Percentiles rank a stretch among this genome's conserved stretches.
These are phyloP conservation scores for human (Homo sapiens) DNA, from an alignment of 2,113 vertebrate genomes.

Conservation along the genomic window DNA sequence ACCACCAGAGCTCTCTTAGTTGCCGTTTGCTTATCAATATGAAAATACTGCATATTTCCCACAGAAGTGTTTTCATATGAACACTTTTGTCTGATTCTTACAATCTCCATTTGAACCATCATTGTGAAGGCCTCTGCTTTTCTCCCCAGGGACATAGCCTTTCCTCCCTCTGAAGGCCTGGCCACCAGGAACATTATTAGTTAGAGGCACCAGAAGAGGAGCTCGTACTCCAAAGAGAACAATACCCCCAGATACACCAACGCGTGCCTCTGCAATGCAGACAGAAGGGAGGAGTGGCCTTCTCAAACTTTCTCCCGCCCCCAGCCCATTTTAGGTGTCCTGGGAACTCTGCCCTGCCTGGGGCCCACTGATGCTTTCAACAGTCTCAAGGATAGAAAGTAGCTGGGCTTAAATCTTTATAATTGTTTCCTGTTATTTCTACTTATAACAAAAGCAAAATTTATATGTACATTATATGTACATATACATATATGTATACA, in stretches of 20 bases:
- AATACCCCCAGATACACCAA: background rate
- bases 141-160: background rate
- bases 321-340: fast-evolving
- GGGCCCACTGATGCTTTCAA: too few species aligned
- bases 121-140: background rate
- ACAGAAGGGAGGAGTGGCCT: background rate
- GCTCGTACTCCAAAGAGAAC: background rate
- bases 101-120: fast-evolving
- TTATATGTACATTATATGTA: too few species aligned
- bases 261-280: fast-evolving
- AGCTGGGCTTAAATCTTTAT: background rate
- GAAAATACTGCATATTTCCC: fast-evolving
- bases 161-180: fast-evolving
- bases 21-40: background rate
- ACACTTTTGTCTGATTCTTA: fast-evolving
- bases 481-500: too few species aligned
- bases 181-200: fast-evolving
- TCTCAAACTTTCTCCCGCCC: background rate
- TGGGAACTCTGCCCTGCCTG: background rate
- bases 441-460: background rate
- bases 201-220: fast-evolving
- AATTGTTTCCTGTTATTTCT: background rate
- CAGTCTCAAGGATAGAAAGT: background rate
- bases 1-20: fast-evolving
- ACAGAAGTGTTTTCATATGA: background rate